Evolutionary conservation across 2,113 vertebrate species (phyloP), one percentile per base, ranked within the genome.

Genomic region (Toxotes chatareus): DNA sequence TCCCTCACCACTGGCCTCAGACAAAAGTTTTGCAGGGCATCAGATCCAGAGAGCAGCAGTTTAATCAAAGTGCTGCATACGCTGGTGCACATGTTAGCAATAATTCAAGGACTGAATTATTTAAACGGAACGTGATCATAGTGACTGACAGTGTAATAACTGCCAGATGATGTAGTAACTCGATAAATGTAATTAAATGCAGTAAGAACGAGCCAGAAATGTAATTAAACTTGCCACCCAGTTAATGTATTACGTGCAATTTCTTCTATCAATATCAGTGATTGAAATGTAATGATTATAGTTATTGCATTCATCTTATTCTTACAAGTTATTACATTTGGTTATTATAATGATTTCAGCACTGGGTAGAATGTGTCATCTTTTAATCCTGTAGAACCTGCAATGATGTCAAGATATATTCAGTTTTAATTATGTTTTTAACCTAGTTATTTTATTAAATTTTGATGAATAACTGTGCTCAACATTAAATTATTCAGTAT

Each of bases 101-200:
- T 51, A 64, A 67, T 57, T 80, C 32, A 65, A 53, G 8, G n/a
- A n/a, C 5, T 80, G 38, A 56, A 31, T 44, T 59, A 34, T 84
- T 68, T 55, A 46, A 16, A 77, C 80, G 23, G 31, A 69, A 74
- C 38, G 23, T 57, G 38, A 82, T 46, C 61, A 7, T 16, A 60
- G 47, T 31, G 67, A 36, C 40, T 73, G 66, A 17, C 21, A 40
- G 44, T 66, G 38, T 74, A 79, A 85, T 80, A 79, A 76, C 27
- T 64, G 66, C 44, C 42, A 44, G 46, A 59, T 46, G 36, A 72
- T 36, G 17, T 14, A 38, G 12, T 63, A 44, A 61, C 56, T 21
- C 68, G 14, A 77, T 65, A 62, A 60, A 74, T 76, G n/a, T 34
- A 67, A 82, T 76, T 64, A 53, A 80, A 70, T 64, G 17, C 34